Percentiles rank a stretch among this genome's conserved stretches.
Conservation (phyloP, 2,888 invertebrate species). For the Pinctada fucata region DNA sequence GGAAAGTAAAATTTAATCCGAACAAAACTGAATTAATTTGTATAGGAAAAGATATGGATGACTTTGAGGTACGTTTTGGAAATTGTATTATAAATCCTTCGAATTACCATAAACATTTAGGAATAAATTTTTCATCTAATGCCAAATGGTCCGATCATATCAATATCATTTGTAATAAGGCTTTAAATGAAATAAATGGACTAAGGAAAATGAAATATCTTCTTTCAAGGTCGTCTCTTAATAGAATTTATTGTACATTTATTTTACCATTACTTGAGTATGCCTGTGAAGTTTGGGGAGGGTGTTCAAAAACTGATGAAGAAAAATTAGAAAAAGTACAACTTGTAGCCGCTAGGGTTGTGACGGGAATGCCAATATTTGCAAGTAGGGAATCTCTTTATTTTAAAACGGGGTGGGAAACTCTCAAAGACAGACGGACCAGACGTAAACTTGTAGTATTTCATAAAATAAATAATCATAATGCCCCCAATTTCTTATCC, state of each 20-base stretch:
- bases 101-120: background rate
- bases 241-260: constrained; percentile 5
- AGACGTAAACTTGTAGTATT: background rate
- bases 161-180: too few species aligned
- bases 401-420: constrained; percentile 11
- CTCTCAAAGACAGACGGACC: background rate
- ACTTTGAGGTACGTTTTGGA: too few species aligned
- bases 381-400: background rate
- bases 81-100: too few species aligned
- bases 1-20: too few species aligned
- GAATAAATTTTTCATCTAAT: background rate
- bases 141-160: too few species aligned
- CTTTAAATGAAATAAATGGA: too few species aligned
- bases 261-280: background rate
- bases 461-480: background rate
- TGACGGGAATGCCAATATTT: background rate
- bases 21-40: too few species aligned
- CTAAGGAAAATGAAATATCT: too few species aligned
- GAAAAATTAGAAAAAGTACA: constrained; percentile 7
- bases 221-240: too few species aligned
- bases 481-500: background rate
- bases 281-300: constrained; percentile 14
- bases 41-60: too few species aligned
- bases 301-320: background rate
- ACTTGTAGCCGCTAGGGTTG: background rate